phyloP scores from a whole-genome alignment of 2,888 invertebrate genomes.

The Uloborus plumipes region DNA sequence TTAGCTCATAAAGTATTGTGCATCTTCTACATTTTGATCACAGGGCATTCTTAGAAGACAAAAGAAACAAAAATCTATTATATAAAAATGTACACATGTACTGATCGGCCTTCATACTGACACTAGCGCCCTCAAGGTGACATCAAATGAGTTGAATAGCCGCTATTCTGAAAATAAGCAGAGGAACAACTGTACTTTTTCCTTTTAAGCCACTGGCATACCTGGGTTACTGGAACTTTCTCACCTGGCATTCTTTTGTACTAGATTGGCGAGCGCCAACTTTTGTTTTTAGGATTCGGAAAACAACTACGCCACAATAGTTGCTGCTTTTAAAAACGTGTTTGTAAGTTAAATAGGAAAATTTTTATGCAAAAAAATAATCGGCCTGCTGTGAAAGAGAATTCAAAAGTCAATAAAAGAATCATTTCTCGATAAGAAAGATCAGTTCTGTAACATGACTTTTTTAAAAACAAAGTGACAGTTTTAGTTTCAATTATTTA shows the following conservation, averaged over 20 bases:
- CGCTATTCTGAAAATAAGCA: constrained; percentile 33
- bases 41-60: background rate
- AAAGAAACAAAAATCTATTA: background rate
- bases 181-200: constrained; percentile 35
- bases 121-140: constrained; percentile 40
- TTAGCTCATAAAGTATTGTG: no score
- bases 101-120: constrained; percentile 36
- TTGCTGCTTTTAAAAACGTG: no score
- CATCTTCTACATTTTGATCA: no score
- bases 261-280: constrained; percentile 21
- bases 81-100: constrained; percentile 26
- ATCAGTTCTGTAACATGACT: no score
- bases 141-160: constrained; percentile 43
- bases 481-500: no score
- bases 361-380: no score
- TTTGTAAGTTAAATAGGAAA: no score
- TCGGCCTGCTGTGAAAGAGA: no score
- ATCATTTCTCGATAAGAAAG: no score
- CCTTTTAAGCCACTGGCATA: constrained; percentile 8
- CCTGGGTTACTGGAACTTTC: constrained; percentile 27
- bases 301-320: no score
- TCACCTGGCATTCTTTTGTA: constrained; percentile 10
- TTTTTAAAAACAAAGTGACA: no score
- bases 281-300: background rate
- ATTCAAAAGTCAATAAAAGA: no score